phyloP scores from a whole-genome alignment of 2,888 invertebrate genomes.

The Coelinius sp. region DNA sequence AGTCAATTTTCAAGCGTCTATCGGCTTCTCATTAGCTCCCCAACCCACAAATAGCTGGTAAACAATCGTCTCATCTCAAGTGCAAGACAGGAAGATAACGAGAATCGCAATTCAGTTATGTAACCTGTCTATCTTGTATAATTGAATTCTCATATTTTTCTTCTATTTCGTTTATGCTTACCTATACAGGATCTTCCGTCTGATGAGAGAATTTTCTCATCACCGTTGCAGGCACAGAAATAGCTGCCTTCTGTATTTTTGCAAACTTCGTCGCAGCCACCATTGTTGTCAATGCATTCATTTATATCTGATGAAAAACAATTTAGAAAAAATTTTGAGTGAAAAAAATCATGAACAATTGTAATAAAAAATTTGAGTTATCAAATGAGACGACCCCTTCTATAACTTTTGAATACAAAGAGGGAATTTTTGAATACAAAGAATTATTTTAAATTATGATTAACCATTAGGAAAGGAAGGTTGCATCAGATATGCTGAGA shows the following conservation, averaged over 20 bases:
- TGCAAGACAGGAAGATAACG: constrained; percentile 24
- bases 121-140: neutral
- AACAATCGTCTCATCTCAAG: constrained; percentile 23
- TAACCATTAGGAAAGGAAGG: too few species aligned
- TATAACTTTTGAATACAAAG: too few species aligned
- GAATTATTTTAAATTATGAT: too few species aligned
- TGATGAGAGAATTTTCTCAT: constrained; percentile 62
- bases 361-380: too few species aligned
- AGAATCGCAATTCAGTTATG: constrained; percentile 25
- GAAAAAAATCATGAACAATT: neutral
- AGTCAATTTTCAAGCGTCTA: constrained; percentile 26
- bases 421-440: too few species aligned
- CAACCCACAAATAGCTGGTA: neutral
- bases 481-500: too few species aligned
- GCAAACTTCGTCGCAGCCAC: constrained; percentile 75
- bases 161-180: constrained; percentile 47
- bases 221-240: constrained; percentile 73
- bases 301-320: constrained; percentile 60
- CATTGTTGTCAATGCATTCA: constrained; percentile 70
- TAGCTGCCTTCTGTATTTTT: constrained; percentile 73
- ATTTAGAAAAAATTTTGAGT: neutral
- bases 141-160: constrained; percentile 5
- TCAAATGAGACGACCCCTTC: too few species aligned
- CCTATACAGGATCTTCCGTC: constrained; percentile 65
- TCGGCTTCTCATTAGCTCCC: constrained; percentile 15